phyloP scores from a whole-genome alignment of 2,797 vertebrate species.

The Rhynchonycteris naso region DNA sequence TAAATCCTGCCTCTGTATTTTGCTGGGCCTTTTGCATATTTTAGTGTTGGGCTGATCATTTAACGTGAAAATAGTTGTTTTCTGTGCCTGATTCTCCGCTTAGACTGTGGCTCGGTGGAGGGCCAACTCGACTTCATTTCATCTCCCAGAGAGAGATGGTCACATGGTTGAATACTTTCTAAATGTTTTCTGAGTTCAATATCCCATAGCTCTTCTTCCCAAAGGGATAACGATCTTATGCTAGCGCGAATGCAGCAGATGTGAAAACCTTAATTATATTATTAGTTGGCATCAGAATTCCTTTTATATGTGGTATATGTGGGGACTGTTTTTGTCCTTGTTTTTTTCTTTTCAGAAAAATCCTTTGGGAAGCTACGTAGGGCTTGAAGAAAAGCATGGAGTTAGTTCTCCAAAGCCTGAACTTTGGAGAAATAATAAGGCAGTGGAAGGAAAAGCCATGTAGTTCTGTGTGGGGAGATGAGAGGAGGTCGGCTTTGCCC shows the following conservation, averaged over 20 bases:
- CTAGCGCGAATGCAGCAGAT: not conserved
- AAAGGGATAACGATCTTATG: not conserved
- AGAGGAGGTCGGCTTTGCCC: not conserved
- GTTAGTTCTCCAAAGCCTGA: no score
- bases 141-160: not conserved
- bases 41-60: not conserved
- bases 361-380: not conserved
- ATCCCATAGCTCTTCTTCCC: not conserved
- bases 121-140: not conserved
- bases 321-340: not conserved
- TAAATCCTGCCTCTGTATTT: not conserved
- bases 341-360: not conserved
- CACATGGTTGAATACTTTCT: not conserved
- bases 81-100: not conserved
- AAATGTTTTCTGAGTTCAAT: constrained; percentile 9
- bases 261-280: not conserved
- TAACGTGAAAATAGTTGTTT: not conserved
- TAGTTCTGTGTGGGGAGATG: not conserved
- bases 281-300: not conserved
- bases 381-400: not conserved
- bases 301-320: not conserved
- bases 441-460: not conserved
- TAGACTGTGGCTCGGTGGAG: not conserved
- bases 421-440: not conserved
- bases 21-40: not conserved